phyloP scores from a whole-genome alignment of 2,888 invertebrate species.

The Sinotaia quadrata region DNA sequence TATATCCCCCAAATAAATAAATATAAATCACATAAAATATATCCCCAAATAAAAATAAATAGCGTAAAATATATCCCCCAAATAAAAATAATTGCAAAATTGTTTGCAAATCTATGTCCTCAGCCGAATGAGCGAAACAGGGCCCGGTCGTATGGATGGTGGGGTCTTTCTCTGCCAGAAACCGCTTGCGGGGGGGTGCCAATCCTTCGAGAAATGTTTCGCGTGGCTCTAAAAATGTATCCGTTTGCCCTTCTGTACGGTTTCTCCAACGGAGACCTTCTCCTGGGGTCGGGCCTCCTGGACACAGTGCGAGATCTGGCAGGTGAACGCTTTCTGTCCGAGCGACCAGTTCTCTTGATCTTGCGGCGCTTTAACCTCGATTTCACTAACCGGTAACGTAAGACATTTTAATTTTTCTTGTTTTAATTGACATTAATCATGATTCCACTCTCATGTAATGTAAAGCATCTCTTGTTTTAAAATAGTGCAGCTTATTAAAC shows the following conservation, averaged over 20 bases:
- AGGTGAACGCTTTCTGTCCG: neutral
- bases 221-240: neutral
- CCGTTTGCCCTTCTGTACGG: constrained; percentile 19
- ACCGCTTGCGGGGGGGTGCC: constrained; percentile 28
- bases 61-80: too few relatives aligned
- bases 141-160: constrained; percentile 20
- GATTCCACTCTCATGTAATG: neutral
- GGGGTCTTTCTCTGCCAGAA: neutral
- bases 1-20: too few relatives aligned
- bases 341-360: constrained; percentile 25
- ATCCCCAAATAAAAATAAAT: too few relatives aligned
- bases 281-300: constrained; percentile 27
- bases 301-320: constrained; percentile 14
- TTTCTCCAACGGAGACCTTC: constrained; percentile 34
- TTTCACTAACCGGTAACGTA: constrained; percentile 2
- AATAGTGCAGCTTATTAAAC: neutral
- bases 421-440: too few relatives aligned
- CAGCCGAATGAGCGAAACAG: constrained; percentile 2
- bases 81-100: too few relatives aligned
- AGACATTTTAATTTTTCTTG: too few relatives aligned
- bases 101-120: too few relatives aligned
- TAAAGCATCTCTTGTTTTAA: neutral
- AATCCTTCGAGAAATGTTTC: constrained; percentile 32
- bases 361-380: constrained; percentile 22
- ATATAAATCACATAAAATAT: too few relatives aligned